phyloP scores from a whole-genome alignment of 2,888 invertebrate genomes.

The Andrena marginata region DNA sequence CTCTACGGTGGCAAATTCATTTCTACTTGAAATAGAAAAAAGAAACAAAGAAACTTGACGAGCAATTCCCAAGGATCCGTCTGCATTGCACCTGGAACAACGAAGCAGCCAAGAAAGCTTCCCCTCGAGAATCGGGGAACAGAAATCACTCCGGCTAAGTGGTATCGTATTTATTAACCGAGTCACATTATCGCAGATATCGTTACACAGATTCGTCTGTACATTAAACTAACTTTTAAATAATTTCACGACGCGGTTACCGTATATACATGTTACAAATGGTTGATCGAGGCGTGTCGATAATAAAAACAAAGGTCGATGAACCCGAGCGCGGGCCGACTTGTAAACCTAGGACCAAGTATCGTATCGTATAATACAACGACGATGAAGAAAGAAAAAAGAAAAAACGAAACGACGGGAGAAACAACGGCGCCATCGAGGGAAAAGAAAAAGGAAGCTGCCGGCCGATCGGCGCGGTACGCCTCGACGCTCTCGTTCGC shows the following conservation, averaged over 20 bases:
- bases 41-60: too few species aligned
- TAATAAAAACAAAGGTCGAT: conserved; percentile 63
- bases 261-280: conserved; percentile 65
- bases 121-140: neutral
- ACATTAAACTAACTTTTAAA: conserved; percentile 80
- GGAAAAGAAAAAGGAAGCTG: conserved; percentile 64
- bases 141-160: conserved; percentile 61
- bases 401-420: neutral
- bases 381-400: conserved; percentile 51
- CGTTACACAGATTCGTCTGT: conserved; percentile 79
- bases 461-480: conserved; percentile 49
- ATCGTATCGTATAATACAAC: conserved; percentile 65
- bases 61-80: neutral
- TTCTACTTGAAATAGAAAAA: too few species aligned
- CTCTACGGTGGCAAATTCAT: too few species aligned
- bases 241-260: conserved; percentile 72
- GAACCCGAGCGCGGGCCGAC: conserved; percentile 27
- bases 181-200: conserved; percentile 81
- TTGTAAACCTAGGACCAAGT: conserved; percentile 55
- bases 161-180: conserved; percentile 80
- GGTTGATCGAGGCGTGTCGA: conserved; percentile 51
- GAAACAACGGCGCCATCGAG: neutral
- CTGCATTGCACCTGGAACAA: neutral
- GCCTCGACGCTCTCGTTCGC: conserved; percentile 48
- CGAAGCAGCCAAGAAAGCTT: neutral